Evolutionary conservation across 2,888 invertebrate genomes (phyloP), one percentile per base, ranked within the genome.

Genomic region (Euphydryas editha): DNA sequence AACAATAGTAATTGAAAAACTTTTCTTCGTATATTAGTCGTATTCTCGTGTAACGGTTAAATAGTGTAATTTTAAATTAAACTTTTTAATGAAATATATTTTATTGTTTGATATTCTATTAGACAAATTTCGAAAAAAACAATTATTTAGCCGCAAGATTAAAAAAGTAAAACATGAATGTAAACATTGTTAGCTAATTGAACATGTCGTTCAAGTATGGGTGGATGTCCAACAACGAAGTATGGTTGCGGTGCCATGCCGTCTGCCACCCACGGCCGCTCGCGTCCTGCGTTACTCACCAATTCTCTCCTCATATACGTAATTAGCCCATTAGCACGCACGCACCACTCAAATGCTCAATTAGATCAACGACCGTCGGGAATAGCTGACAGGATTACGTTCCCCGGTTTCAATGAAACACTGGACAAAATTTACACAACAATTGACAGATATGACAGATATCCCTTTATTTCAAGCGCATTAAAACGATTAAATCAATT

Each of bases 301-400:
- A 90, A 87, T 90, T 90, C 87, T 78, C 85, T 78, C 83, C 83
- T 84, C 85, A 86, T 88, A 78, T 80, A 80, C 90, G 83, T 90
- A 92, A 92, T 92, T 91, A 92, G 87, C 74, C 90, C 87, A 90
- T 91, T 89, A 91, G 86, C 89, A 87, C 88, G 87, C 91, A 92
- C 92, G 92, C 88, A 88, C 85, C 81, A 85, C 85, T 87, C 88
- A 90, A 90, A 89, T 88, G 90, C 86, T 91, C 92, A 92, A 92
- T 92, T 92, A 83, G 81, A 82, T 78, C 79, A 83, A 90, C 88
- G 90, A 87, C 88, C 88, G 90, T 79, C 88, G 84, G 82, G 82
- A 84, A 86, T 85, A 81, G 82, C 81, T 78, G 77, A 75, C 77
- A 78, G 82, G 85, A 89, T 88, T 86, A 87, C 83, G 82, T 81